phyloP scores from a whole-genome alignment of 2,113 vertebrate species.

The Phocoena phocoena region DNA sequence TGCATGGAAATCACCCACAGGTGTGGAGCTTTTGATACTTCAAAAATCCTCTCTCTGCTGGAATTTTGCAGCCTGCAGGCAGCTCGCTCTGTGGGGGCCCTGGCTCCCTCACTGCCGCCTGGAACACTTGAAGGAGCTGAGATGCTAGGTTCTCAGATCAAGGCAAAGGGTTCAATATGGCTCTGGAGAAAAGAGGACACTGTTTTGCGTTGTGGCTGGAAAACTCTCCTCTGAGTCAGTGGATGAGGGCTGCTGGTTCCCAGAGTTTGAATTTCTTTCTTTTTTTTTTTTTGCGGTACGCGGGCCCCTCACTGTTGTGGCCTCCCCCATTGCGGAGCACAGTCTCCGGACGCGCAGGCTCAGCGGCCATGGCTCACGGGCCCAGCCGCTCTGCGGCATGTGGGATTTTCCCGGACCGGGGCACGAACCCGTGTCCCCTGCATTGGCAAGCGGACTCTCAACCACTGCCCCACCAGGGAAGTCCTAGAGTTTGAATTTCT shows the following conservation, averaged over 20 bases:
- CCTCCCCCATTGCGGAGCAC: no score
- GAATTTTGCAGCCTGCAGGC: conserved; percentile 50
- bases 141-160: conserved; percentile 59
- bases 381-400: no score
- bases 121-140: conserved; percentile 55
- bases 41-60: conserved; percentile 65
- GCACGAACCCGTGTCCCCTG: no score
- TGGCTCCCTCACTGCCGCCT: neutral
- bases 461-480: no score
- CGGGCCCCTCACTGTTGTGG: no score
- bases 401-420: no score
- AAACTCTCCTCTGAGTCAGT: neutral
- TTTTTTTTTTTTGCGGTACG: neutral
- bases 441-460: no score
- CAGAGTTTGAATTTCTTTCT: neutral
- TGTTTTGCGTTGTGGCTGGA: neutral
- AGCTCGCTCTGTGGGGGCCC: neutral
- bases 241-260: neutral
- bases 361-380: no score
- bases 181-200: conserved; percentile 10
- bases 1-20: conserved; percentile 58
- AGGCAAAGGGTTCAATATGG: conserved; percentile 48
- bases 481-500: neutral
- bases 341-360: no score
- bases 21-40: conserved; percentile 68